Base-by-base conservation (phyloP, 2,888 invertebrate genomes). In the Drosophila phalerata region DNA sequence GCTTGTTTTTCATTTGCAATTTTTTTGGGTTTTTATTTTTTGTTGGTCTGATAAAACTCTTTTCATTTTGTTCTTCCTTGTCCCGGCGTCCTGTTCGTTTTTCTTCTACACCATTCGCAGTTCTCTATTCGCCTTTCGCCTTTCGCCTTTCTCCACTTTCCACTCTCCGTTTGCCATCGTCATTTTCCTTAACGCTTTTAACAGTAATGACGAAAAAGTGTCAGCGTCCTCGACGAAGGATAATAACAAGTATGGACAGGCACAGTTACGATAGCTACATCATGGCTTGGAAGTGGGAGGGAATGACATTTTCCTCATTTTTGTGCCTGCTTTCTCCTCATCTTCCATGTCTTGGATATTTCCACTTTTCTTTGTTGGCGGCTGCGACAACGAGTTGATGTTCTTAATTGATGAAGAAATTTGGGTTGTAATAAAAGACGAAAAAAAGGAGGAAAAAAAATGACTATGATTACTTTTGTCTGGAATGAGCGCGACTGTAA, bases 161-260 rank as follows among this genome's bases (percentile, higher is more conserved):
- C 25, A 10, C 2, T 32, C 25, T 1, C 8, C 62, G 38, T 61
- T 40, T 51, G 51, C 42, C 48, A 19, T 68, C 32, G 38, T 58
- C 72, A 64, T 65, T 84, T 85, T 73, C 75, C 79, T 81, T 88
- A 79, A 78, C 69, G 74, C 77, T 89, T 90, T 89, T 81, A 90
- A 79, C 89, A 76, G 89, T 91, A 91, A 91, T 90, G 90, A 90
- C 90, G 90, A 90, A 91, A 90, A 91, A 90, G 90, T 91, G 90
- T 90, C 90, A 90, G 88, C 89, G 81, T 91, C 90, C 91, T 90
- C 77, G 80, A 80, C 80, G 81, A 85, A 88, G 89, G 89, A 85
- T 89, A 85, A 88, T 89, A 88, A 89, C 88, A 85, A 85, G 85
- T 85, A 85, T 88, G 89, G 85, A 87, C 85, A 84, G 89, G 79